Evolutionary conservation across 2,113 vertebrate genomes (phyloP), one percentile per base, ranked within the genome.

Genomic region (Vireo altiloquus): DNA sequence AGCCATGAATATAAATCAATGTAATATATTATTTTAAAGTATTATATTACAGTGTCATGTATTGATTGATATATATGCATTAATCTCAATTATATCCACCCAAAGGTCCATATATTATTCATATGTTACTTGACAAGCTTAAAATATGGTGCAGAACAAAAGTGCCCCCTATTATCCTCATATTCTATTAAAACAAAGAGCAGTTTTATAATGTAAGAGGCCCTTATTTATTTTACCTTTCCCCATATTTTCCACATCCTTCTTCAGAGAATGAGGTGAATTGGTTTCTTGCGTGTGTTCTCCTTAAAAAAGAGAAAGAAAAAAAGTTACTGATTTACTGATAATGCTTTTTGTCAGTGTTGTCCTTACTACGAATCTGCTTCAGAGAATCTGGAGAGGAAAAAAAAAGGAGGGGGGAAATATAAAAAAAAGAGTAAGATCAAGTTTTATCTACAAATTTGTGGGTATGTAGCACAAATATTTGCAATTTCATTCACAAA

Each of bases 171-270:
- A 95, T 97, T 97, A 97, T 98, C 97, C 97, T 94, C 85, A 77
- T 74, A 94, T 95, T 97, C 95, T 96, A 96, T 96, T 97, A 97
- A 96, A 97, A 96, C 94, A 94, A 96, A 96, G 87, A 96, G 92
- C 87, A 96, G 82, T 94, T 95, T 95, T 74, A 87, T 31, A 96
- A 94, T 15, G 37, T 81, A 75, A 88, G 88, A 95, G 92, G 78
- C n/a, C 28, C 59, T 96, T 97, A 94, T 96, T 97, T 88, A 81
- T 86, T 92, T 97, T 98, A 99, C 99, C 99, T 99, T 99, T 99
- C 76, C 99, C 99, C 99, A 99, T 99, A 96, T 99, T 99, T 95
- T 99, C 99, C 3, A 99, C 98, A 79, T 99, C 99, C 95, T 99
- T 99, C 97, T 99, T 99, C 66, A 99, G 98, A 11, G 98, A 97